Conservation (phyloP, 2,797 vertebrate species). For the Artibeus jamaicensis region DNA sequence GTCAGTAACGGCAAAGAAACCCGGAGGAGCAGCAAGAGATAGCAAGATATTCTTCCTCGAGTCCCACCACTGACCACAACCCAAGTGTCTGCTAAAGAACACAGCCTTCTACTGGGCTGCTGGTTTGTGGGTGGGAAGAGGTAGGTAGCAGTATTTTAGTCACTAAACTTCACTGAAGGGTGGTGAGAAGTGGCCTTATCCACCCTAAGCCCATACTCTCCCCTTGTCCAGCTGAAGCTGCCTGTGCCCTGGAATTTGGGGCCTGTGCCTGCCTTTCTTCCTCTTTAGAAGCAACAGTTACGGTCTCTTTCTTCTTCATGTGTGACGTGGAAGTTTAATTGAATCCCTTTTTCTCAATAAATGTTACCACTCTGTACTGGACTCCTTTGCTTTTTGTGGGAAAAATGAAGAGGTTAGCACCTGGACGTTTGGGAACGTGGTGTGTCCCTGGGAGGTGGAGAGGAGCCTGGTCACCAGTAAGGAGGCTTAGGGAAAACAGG, state of each 20-base stretch:
- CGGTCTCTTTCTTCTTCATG: neutral
- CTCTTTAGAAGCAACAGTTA: conserved; percentile 26
- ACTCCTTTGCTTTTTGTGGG: conserved; percentile 44
- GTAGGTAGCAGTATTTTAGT: neutral
- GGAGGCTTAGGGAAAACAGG: conserved; percentile 23
- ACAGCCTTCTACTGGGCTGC: neutral
- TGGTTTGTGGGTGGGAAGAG: neutral
- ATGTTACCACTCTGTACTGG: conserved; percentile 45
- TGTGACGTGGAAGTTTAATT: neutral
- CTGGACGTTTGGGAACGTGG: neutral
- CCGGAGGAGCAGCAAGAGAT: conserved; percentile 88
- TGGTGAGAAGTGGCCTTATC: conserved; percentile 5
- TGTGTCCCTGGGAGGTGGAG: neutral
- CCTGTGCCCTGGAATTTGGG: neutral
- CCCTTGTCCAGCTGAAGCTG: conserved; percentile 22
- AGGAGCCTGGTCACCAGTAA: neutral
- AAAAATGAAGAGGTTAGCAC: neutral
- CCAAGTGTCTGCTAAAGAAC: neutral
- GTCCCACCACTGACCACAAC: neutral
- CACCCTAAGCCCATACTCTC: neutral
- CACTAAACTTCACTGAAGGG: conserved; percentile 20
- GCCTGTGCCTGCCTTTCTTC: neutral
- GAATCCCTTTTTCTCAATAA: conserved; percentile 66
- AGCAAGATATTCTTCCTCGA: conserved; percentile 62
- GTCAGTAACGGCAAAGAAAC: conserved; percentile 90